These are phyloP conservation scores for Sula dactylatra DNA, from an alignment of 2,113 vertebrate genomes.

Conservation along the genomic window DNA sequence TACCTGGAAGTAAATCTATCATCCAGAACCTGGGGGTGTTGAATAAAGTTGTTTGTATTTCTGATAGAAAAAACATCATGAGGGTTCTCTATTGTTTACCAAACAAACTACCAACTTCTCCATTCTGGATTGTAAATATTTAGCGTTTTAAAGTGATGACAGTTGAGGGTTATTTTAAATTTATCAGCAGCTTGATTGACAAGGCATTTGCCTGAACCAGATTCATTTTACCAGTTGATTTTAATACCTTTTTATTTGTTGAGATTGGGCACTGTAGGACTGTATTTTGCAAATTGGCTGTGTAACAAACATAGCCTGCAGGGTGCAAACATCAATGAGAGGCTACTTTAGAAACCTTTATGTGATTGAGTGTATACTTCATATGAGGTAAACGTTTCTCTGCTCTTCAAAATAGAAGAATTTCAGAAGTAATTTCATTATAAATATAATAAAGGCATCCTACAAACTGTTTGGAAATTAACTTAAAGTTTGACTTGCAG, in stretches of 20 bases:
- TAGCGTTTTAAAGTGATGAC: not conserved
- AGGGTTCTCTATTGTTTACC: not conserved
- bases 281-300: not conserved
- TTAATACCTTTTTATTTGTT: not conserved
- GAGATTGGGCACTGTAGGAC: not conserved
- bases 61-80: not conserved
- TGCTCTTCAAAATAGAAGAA: not conserved
- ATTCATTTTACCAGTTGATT: not conserved
- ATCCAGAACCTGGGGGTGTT: not conserved
- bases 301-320: not conserved
- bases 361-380: not conserved
- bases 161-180: not conserved
- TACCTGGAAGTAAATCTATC: slow-evolving; percentile 14
- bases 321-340: not conserved
- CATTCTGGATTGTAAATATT: not conserved
- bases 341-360: not conserved
- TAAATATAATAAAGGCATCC: not conserved
- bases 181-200: slow-evolving; percentile 3
- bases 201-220: not conserved
- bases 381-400: not conserved
- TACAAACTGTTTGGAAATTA: not conserved
- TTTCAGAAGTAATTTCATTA: not conserved
- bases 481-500: not conserved
- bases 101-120: not conserved
- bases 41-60: slow-evolving; percentile 16